These are phyloP conservation scores for Drosophila quadrilineata DNA, from an alignment of 1,140 invertebrate genomes.

Conservation along the genomic window DNA sequence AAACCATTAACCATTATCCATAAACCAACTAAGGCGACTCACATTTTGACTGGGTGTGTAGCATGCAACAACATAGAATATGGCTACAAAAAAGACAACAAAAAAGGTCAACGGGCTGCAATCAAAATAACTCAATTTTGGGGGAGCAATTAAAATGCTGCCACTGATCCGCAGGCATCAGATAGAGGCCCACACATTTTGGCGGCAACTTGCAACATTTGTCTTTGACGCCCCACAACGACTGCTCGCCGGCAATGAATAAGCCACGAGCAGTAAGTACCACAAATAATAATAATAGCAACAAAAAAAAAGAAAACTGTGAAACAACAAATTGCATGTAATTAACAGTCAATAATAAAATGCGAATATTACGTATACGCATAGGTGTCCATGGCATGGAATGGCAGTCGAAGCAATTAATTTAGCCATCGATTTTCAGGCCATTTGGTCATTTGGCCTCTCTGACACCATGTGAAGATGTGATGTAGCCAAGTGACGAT, in stretches of 20 bases:
- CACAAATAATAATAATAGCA: neutral
- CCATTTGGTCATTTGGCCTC: constrained; percentile 41
- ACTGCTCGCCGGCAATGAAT: no score
- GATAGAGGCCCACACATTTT: constrained; percentile 58
- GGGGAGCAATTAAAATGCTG: constrained; percentile 75
- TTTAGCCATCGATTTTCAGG: constrained; percentile 59
- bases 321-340: constrained; percentile 49
- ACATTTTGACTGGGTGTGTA: constrained; percentile 71
- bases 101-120: constrained; percentile 75
- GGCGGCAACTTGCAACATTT: constrained; percentile 62
- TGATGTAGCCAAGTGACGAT: no score
- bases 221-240: constrained; percentile 31
- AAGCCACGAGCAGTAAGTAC: no score
- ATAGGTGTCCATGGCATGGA: constrained; percentile 29
- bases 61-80: constrained; percentile 15
- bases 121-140: constrained; percentile 79
- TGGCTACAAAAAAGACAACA: neutral
- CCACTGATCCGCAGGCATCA: constrained; percentile 26
- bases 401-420: constrained; percentile 67
- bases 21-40: constrained; percentile 35
- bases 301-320: neutral
- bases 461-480: no score
- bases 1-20: neutral
- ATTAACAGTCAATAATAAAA: constrained; percentile 70
- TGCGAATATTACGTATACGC: constrained; percentile 67